Evolutionary conservation across 2,113 vertebrate genomes (phyloP), one percentile per base, ranked within the genome.

Genomic region (Bujurquina vittata): DNA sequence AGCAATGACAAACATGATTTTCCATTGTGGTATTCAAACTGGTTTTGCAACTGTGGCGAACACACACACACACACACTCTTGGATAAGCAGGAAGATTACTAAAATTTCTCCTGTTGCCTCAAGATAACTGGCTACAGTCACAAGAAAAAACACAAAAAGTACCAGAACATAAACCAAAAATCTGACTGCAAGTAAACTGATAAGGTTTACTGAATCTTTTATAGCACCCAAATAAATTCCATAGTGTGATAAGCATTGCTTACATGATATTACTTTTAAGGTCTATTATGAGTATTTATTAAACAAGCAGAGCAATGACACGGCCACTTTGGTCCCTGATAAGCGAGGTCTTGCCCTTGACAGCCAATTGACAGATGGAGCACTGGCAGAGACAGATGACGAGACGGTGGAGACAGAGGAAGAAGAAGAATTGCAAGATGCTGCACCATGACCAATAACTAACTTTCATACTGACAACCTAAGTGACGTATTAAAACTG

Each of bases 11-110:
- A 89, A 87, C 58, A 75, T 11, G 33, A 84, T 90, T 90, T 91
- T 88, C 77, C 85, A 85, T 72, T 20, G 55, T 80, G 83, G 89
- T 79, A 35, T 69, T 89, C 63, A 93, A 91, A 92, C 80, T 86
- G 33, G 92, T 84, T 89, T 74, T 3, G 69, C 81, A 56, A 54
- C 74, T 10, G 9, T 46, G 72, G 9, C 3, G 1, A 2, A 43
- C 10, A 1, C 35, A 63, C 69, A 49, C 43, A 29, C 46, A 22
- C 43, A 26, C 17, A 62, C 60, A 52, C 63, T 40, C 20, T 67
- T 67, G 40, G 63, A 3, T 12, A 52, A 49, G 67, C 12, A 31
- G 20, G 84, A 60, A 57, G 65, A 69, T 35, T 35, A 6, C 1
- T 20, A 6, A 52, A 14, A 15, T 10, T 52, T 14, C 1, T 37